Evolutionary conservation across 2,888 invertebrate genomes (phyloP), one percentile per base, ranked within the genome.

Genomic region (Polia nebulosa): DNA sequence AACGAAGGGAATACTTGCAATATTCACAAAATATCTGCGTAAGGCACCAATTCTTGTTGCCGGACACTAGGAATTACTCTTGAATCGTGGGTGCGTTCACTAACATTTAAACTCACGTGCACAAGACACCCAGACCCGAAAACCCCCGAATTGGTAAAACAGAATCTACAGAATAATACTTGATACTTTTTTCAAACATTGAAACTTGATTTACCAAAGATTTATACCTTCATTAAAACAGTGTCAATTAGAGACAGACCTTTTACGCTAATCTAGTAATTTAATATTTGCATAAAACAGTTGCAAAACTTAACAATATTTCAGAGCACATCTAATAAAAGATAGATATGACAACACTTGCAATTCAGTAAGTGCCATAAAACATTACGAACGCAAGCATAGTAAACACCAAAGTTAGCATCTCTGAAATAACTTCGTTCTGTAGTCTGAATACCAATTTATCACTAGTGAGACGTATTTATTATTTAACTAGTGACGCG

Each of bases 381-480:
- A 77, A 76, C 64, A 68, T 57, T 44, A 78, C 51, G 47, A 53
- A 57, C 52, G 47, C 52, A 49, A 76, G 63, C 57, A 68, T 80
- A 77, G 69, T 76, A 76, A 77, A 77, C 70, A 64, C 45, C 55
- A 62, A 67, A 63, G 45, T 49, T 58, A 25, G 34, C 29, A 53
- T 36, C 45, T 25, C 63, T 41, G 53, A 64, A 76, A 77, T 69
- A 80, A 80, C 63, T 60, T 53, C 39, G 47, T 73, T 36, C 65
- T 27, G 32, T 36, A 73, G 61, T 45, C 47, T 27, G 36, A 52
- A 67, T 69, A 62, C 52, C 66, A 74, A 63, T 76, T 76, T 63
- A 80, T 80, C 76, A 74, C 49, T 51, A 13, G 34, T 49, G 27
- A 61, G 60, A 69, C 57, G 34, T 78, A 59, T 80, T 62, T 68